Conservation (phyloP, 2,888 invertebrate genomes). For the Caenorhabditis sp. region DNA sequence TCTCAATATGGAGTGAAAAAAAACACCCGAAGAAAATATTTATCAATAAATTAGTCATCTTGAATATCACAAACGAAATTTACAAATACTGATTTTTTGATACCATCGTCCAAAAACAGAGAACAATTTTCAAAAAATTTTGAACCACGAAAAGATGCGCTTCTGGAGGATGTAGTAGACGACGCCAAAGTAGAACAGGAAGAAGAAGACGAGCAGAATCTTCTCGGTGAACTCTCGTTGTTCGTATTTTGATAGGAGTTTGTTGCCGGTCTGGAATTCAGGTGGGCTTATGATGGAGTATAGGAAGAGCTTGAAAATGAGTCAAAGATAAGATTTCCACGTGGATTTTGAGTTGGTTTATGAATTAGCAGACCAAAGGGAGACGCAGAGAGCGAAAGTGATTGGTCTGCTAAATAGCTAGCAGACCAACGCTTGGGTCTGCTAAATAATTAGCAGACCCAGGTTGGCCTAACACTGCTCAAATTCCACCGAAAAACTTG, state of each 20-base stretch:
- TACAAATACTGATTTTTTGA: not conserved
- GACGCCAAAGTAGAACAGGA: slow-evolving; percentile 92
- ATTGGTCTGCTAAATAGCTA: slow-evolving; percentile 1
- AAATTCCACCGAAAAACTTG: not conserved
- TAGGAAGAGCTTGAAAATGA: slow-evolving; percentile 83
- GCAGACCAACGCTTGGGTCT: too few species aligned
- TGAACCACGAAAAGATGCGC: slow-evolving; percentile 86
- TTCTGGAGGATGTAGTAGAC: slow-evolving; percentile 95
- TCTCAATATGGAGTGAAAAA: too few species aligned
- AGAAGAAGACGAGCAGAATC: slow-evolving; percentile 91
- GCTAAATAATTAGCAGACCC: not conserved
- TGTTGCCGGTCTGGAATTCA: slow-evolving; percentile 89
- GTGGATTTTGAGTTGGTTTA: slow-evolving; percentile 1
- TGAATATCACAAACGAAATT: not conserved
- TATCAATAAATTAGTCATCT: slow-evolving; percentile 1
- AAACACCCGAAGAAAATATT: not conserved
- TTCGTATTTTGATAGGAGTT: slow-evolving; percentile 94
- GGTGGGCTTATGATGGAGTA: too few species aligned
- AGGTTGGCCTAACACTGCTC: not conserved
- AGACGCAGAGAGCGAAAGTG: not conserved
- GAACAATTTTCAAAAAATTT: slow-evolving; percentile 64
- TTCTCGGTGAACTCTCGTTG: slow-evolving; percentile 96
- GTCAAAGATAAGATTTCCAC: not conserved
- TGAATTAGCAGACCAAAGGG: not conserved
- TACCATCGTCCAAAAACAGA: not conserved